phyloP scores from a whole-genome alignment of 2,113 vertebrate genomes.

The Anguilla rostrata region DNA sequence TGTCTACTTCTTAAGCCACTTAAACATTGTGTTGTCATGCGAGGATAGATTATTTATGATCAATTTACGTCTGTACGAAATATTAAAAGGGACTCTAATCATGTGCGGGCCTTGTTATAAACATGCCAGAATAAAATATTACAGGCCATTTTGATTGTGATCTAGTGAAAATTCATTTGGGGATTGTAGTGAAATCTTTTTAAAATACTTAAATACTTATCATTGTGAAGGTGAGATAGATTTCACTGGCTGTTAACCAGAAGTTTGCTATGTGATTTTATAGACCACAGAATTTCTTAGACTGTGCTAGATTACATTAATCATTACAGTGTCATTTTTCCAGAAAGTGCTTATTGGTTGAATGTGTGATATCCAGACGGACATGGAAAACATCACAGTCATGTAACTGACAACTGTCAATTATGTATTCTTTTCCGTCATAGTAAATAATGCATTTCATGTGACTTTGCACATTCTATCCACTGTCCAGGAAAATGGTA shows the following conservation, averaged over 20 bases:
- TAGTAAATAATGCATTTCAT: neutral
- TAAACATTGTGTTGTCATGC: neutral
- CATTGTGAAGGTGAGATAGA: neutral
- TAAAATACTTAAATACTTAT: neutral
- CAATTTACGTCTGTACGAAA: conserved; percentile 1
- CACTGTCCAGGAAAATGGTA: neutral
- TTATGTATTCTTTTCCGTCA: neutral
- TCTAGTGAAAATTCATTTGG: neutral
- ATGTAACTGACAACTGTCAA: neutral
- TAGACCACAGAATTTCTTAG: neutral
- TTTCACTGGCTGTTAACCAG: neutral
- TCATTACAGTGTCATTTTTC: neutral
- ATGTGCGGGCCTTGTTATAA: neutral
- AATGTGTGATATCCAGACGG: neutral
- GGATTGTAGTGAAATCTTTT: no score
- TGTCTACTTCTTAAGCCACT: neutral
- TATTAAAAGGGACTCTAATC: neutral
- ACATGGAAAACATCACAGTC: neutral
- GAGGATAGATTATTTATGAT: neutral
- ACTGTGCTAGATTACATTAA: neutral
- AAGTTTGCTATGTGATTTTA: neutral
- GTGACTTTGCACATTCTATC: neutral
- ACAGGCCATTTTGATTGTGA: neutral
- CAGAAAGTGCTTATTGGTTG: neutral
- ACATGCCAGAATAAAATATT: neutral